phyloP scores from a whole-genome alignment of 1,140 invertebrate species.

The Temnothorax nylanderi region DNA sequence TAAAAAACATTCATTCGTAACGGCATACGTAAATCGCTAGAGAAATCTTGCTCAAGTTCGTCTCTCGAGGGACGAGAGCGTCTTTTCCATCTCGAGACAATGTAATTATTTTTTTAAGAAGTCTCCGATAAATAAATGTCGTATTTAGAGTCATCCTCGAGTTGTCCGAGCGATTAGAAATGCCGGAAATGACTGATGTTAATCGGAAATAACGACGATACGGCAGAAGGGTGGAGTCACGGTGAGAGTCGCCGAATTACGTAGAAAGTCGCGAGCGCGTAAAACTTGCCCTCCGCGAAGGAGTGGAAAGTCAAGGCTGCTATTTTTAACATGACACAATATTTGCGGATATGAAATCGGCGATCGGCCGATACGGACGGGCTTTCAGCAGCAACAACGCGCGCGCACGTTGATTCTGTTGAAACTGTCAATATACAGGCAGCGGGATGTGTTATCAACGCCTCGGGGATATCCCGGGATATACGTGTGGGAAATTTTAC shows the following conservation, averaged over 20 bases:
- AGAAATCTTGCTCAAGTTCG: background rate
- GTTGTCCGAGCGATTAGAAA: background rate
- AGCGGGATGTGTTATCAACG: background rate
- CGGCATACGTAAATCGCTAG: background rate
- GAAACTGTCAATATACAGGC: conserved; percentile 37
- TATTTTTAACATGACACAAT: conserved; percentile 57
- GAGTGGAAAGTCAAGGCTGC: conserved; percentile 64
- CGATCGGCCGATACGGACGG: background rate
- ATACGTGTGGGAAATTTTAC: conserved; percentile 31
- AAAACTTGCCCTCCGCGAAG: conserved; percentile 65
- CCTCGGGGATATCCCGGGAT: conserved; percentile 29
- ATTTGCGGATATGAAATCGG: conserved; percentile 36
- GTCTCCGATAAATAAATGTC: background rate
- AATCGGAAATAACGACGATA: conserved; percentile 48
- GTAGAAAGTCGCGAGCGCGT: conserved; percentile 63
- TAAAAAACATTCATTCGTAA: background rate
- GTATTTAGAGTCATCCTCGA: background rate
- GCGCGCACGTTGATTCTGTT: conserved; percentile 24
- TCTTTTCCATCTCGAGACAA: background rate
- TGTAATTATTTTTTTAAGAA: background rate
- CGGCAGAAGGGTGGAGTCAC: conserved; percentile 39
- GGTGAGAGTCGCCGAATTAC: conserved; percentile 60
- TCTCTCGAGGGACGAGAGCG: background rate
- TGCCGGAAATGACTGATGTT: background rate
- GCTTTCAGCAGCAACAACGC: conserved; percentile 5